These are phyloP conservation scores for Brienomyrus longianalis DNA, from an alignment of 2,113 vertebrate species.

Conservation along the genomic window DNA sequence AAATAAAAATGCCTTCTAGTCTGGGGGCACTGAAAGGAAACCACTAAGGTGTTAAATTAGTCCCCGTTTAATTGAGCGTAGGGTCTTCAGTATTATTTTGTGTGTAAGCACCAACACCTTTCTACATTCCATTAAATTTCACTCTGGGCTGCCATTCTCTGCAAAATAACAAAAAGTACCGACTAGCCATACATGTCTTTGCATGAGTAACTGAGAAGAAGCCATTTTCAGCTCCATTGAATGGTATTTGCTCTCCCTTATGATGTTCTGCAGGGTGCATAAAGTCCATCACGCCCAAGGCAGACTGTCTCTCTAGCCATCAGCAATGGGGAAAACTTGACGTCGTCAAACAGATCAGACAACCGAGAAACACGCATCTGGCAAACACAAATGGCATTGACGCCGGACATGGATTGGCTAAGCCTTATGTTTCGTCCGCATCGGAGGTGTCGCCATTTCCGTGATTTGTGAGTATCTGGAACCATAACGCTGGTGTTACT, in stretches of 20 bases:
- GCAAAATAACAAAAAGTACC: not conserved
- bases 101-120: not conserved
- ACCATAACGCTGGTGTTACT: not conserved
- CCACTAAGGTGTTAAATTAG: not conserved
- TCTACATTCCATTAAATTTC: not conserved
- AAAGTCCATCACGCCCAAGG: not conserved
- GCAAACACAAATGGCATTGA: not conserved
- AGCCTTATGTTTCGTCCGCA: not conserved
- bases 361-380: too few species aligned
- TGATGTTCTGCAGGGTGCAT: not conserved
- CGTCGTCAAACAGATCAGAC: not conserved
- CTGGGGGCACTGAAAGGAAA: not conserved
- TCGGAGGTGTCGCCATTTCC: not conserved
- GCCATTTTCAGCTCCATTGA: not conserved
- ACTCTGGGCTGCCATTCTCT: not conserved
- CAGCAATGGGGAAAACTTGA: not conserved
- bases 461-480: not conserved
- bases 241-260: not conserved
- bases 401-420: not conserved
- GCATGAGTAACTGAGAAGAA: not conserved
- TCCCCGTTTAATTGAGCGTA: not conserved
- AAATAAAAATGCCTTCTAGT: not conserved
- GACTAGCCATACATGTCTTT: not conserved
- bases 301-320: not conserved
- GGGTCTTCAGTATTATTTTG: not conserved